phyloP scores from a whole-genome alignment of 2,888 invertebrate species.

The Pedicia rivosa region DNA sequence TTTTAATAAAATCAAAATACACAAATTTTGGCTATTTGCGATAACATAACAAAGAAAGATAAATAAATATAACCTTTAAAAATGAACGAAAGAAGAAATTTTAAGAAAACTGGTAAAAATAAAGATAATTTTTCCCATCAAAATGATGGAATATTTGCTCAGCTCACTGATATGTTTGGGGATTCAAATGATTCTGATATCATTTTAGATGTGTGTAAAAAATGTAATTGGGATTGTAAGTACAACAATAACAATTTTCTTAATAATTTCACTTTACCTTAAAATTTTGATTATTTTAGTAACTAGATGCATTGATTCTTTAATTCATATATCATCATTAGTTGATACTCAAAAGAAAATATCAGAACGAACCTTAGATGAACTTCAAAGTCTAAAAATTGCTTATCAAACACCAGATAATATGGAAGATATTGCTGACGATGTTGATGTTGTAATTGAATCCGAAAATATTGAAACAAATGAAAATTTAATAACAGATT shows the following conservation, averaged over 20 bases:
- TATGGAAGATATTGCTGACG: background rate
- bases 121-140: conserved; percentile 3
- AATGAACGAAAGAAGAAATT: too few relatives aligned
- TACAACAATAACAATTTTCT: background rate
- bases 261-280: too few relatives aligned
- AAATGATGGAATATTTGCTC: conserved; percentile 9
- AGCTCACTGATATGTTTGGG: conserved; percentile 13
- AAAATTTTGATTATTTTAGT: too few relatives aligned
- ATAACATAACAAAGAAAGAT: too few relatives aligned
- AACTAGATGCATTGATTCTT: too few relatives aligned
- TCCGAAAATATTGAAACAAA: conserved; percentile 3
- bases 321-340: background rate
- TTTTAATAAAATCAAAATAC: too few relatives aligned
- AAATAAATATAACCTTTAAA: too few relatives aligned
- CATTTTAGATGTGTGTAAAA: conserved; percentile 7
- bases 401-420: background rate
- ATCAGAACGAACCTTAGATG: background rate
- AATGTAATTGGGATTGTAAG: conserved; percentile 11
- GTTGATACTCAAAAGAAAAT: background rate
- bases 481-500: conserved; percentile 2
- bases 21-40: too few relatives aligned
- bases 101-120: conserved; percentile 2
- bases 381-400: background rate
- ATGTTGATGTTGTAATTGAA: conserved; percentile 8
- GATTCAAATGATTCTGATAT: conserved; percentile 9